These are phyloP conservation scores for Butastur rufipennis DNA, from an alignment of 2,113 vertebrate genomes.

Conservation along the genomic window DNA sequence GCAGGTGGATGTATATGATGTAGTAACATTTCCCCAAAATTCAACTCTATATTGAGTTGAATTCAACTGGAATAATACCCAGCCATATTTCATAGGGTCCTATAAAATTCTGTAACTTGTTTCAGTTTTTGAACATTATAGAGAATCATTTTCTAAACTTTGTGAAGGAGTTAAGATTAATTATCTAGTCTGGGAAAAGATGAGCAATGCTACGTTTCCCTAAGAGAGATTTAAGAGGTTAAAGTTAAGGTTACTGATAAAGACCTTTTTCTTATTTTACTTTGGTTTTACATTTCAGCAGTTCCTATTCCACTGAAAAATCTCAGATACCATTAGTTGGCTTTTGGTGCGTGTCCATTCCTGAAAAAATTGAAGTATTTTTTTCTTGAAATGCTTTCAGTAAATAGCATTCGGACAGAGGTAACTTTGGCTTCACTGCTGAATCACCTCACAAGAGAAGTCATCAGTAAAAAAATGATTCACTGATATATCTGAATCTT, in stretches of 20 bases:
- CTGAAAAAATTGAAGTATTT: background rate
- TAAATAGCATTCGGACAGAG: background rate
- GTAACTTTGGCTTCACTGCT: background rate
- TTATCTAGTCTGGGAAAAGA: background rate
- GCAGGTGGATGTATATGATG: background rate
- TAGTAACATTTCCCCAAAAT: background rate
- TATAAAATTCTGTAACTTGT: background rate
- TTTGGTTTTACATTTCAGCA: background rate
- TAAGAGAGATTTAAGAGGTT: background rate
- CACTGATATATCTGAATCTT: background rate
- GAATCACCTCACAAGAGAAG: background rate
- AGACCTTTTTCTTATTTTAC: background rate
- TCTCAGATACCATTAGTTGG: background rate
- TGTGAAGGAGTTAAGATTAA: background rate
- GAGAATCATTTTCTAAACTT: background rate
- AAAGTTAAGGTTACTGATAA: background rate
- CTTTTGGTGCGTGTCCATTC: background rate
- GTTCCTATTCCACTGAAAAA: background rate
- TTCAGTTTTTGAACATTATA: background rate
- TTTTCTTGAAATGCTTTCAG: background rate
- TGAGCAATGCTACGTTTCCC: fast-evolving
- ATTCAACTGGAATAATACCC: background rate
- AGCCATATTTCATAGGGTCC: background rate
- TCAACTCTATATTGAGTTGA: background rate
- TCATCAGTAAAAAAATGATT: background rate